A percentile compares a stretch with the other conserved stretches of the same genome.
These are phyloP conservation scores for Ophion ellenae DNA, from an alignment of 2,888 invertebrate genomes.

Conservation along the genomic window DNA sequence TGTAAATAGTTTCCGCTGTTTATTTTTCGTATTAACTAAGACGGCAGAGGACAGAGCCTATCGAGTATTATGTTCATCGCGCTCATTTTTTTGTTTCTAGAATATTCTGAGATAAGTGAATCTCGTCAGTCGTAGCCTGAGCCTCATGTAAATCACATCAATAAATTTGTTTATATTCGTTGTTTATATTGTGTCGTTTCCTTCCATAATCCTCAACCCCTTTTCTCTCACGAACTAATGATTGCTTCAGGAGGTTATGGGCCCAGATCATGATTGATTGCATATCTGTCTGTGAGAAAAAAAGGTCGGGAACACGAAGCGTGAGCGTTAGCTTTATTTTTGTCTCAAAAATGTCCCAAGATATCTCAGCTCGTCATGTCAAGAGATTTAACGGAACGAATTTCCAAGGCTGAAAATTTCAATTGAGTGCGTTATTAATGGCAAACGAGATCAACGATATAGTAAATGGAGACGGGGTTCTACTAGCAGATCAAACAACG, in stretches of 20 bases:
- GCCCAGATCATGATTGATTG: too few relatives aligned
- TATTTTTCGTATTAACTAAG: too few relatives aligned
- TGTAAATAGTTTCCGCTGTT: too few relatives aligned
- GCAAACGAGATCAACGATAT: constrained; percentile 54
- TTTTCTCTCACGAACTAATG: not conserved
- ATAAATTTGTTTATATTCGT: not conserved
- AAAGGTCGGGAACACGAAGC: constrained; percentile 32
- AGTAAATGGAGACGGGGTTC: constrained; percentile 30
- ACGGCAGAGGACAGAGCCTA: too few relatives aligned
- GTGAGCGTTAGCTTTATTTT: not conserved
- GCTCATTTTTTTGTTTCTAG: too few relatives aligned
- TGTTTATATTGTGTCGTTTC: not conserved
- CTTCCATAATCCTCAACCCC: not conserved
- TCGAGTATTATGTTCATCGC: too few relatives aligned
- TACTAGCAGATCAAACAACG: constrained; percentile 10
- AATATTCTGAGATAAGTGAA: too few relatives aligned
- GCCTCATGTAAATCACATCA: not conserved
- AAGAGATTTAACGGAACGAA: constrained; percentile 44
- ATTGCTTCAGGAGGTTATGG: too few relatives aligned
- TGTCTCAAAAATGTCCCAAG: too few relatives aligned
- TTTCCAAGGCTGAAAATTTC: constrained; percentile 55
- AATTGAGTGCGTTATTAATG: constrained; percentile 47
- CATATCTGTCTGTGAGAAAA: constrained; percentile 36
- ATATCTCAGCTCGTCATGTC: not conserved
- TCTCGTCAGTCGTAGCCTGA: too few relatives aligned